Evolutionary conservation across 2,888 invertebrate species (phyloP), one percentile per base, ranked within the genome.

Genomic region (Phrixothrix hirtus): DNA sequence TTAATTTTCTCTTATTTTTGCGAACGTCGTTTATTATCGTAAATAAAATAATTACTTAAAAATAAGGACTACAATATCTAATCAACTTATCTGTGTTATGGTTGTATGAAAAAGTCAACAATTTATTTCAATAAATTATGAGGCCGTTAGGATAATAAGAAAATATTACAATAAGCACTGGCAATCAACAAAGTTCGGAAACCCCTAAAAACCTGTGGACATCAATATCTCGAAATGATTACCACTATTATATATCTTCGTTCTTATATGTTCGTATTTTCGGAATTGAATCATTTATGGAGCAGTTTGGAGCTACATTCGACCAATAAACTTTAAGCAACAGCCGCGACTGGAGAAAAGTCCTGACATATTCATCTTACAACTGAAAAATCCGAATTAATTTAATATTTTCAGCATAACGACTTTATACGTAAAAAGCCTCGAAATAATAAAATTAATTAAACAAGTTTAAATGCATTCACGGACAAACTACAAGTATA

Each of bases 181-280:
- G 5, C 12, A 35, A 44, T 44, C 32, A 26, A 21, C 12, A 39
- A 13, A 11, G 25, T 35, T 14, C 44, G 12, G 37, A 9, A 43
- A 50, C 38, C 31, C 43, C 43, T 50, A 43, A 37, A 43, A 30
- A 48, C 37, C 48, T 44, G 44, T 48, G 21, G 48, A 54, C 48
- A 48, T 48, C 54, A 47, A 48, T 51, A 46, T 45, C 51, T 45
- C 39, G 42, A 21, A 38, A 51, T 51, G 51, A 51, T 54, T 54
- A 48, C 48, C 42, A 39, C 54, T 48, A 48, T 54, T 54, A 54
- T 48, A 48, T 43, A 39, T 37, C 37, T 41, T 32, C 37, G 48
- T 54, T 48, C 39, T 48, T 54, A 48, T 54, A 54, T 48, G 43
- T 38, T 29, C 42, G 42, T 47, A 48, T 54, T 54, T 54, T 48